phyloP scores from a whole-genome alignment of 92 coral and sea anemone species.

The Virgularia gustaviana region DNA sequence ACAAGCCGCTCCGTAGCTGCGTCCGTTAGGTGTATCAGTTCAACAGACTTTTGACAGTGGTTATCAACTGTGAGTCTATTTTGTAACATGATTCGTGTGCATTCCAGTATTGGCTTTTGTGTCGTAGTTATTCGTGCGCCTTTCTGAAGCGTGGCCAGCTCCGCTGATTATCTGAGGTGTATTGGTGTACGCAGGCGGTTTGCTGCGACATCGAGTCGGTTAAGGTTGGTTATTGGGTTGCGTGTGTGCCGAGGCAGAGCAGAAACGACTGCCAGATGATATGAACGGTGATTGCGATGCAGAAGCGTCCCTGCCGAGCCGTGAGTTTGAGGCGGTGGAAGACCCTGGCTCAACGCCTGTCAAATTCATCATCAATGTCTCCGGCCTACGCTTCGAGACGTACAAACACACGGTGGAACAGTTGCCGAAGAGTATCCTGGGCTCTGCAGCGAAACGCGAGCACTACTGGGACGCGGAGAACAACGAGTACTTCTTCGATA shows the following conservation, averaged over 20 bases:
- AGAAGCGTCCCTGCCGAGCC: conserved; percentile 4
- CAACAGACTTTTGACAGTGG: too few species aligned
- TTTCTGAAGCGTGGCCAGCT: background rate
- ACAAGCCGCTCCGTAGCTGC: too few species aligned
- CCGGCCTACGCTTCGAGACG: conserved; percentile 93
- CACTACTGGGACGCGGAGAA: conserved; percentile 73
- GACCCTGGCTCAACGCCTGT: conserved; percentile 6
- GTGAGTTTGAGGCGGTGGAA: conserved; percentile 24
- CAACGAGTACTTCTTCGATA: conserved; percentile 81
- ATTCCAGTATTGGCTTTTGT: background rate
- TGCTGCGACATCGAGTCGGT: too few species aligned
- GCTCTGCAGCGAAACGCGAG: conserved; percentile 66
- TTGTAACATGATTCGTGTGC: background rate
- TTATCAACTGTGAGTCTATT: too few species aligned
- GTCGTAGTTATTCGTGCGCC: background rate
- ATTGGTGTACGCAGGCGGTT: too few species aligned
- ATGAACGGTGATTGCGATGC: background rate
- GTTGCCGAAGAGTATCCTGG: conserved; percentile 87
- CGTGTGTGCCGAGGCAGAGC: too few species aligned
- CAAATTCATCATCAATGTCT: conserved; percentile 71
- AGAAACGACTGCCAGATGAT: conserved; percentile 8
- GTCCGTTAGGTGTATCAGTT: too few species aligned
- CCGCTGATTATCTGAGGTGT: background rate
- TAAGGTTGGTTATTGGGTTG: too few species aligned
- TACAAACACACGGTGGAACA: conserved; percentile 74